Evolutionary conservation across 2,113 vertebrate genomes (phyloP).

Genomic region (Sporophila hypoxantha): DNA sequence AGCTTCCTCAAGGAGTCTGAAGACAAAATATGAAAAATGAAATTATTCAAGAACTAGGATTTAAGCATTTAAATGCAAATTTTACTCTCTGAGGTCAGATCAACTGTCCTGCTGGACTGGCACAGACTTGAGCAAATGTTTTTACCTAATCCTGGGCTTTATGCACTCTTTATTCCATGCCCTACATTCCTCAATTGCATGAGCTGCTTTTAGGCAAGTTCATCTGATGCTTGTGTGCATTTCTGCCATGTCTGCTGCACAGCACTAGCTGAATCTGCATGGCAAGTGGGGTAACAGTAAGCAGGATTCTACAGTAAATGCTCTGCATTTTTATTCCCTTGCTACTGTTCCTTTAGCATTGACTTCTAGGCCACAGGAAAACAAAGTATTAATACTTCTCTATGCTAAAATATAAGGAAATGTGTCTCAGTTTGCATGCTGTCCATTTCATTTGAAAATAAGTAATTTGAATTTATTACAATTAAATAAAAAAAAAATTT

Average conservation of each 20-base stretch:
- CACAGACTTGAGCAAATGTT: rapidly evolving
- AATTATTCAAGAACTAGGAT: background rate
- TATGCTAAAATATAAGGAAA: background rate
- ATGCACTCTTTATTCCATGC: background rate
- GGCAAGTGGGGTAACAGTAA: background rate
- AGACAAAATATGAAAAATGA: background rate
- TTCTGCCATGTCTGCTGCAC: background rate
- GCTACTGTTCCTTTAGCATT: background rate
- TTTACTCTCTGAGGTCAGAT: background rate
- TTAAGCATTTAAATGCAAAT: background rate
- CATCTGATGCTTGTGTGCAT: background rate
- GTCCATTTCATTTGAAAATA: background rate
- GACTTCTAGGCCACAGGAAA: background rate
- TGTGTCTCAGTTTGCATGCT: background rate
- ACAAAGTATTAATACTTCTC: background rate
- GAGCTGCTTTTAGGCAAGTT: background rate
- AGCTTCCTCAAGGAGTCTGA: background rate
- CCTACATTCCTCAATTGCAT: rapidly evolving
- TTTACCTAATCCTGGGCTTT: background rate
- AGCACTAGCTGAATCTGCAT: background rate
- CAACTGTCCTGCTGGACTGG: background rate
- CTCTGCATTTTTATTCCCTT: background rate
- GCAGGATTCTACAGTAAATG: background rate
- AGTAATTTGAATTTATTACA: background rate
- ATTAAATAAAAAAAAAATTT: background rate